phyloP scores from a whole-genome alignment of 2,113 vertebrate genomes.

The Corvus cornix region DNA sequence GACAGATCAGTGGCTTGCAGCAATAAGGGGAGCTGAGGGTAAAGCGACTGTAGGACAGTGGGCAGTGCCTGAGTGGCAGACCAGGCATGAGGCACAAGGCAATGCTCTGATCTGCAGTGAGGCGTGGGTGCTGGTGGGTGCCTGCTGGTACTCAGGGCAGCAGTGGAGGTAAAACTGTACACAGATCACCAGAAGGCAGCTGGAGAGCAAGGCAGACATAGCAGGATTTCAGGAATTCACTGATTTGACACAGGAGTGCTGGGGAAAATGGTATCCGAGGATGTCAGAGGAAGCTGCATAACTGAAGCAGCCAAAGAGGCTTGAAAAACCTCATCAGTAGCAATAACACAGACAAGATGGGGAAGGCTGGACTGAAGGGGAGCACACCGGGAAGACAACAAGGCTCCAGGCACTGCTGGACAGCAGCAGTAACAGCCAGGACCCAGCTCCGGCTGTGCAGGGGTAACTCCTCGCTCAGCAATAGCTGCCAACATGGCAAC shows the following conservation, averaged over 20 bases:
- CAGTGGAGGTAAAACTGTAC: not conserved
- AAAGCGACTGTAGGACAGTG: not conserved
- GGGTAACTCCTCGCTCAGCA: rapidly evolving
- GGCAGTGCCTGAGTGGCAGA: not conserved
- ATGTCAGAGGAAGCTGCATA: not conserved
- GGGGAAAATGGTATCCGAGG: not conserved
- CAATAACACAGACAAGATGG: not conserved
- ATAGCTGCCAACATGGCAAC: conserved; percentile 17
- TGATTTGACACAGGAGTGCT: not conserved
- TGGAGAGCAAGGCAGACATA: not conserved
- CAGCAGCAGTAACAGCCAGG: not conserved
- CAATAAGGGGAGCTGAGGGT: not conserved
- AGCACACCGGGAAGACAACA: not conserved
- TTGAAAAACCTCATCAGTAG: not conserved
- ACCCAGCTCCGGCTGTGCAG: not conserved
- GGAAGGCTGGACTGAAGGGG: not conserved
- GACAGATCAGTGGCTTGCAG: not conserved
- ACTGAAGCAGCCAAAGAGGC: not conserved
- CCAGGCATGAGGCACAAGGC: not conserved
- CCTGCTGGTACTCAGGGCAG: not conserved
- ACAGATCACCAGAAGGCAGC: not conserved
- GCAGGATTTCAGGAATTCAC: not conserved
- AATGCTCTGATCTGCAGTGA: not conserved
- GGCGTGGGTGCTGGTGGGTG: not conserved
- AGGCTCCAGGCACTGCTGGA: not conserved